These are phyloP conservation scores for Pocota personata DNA, from an alignment of 2,888 invertebrate species.

Conservation along the genomic window DNA sequence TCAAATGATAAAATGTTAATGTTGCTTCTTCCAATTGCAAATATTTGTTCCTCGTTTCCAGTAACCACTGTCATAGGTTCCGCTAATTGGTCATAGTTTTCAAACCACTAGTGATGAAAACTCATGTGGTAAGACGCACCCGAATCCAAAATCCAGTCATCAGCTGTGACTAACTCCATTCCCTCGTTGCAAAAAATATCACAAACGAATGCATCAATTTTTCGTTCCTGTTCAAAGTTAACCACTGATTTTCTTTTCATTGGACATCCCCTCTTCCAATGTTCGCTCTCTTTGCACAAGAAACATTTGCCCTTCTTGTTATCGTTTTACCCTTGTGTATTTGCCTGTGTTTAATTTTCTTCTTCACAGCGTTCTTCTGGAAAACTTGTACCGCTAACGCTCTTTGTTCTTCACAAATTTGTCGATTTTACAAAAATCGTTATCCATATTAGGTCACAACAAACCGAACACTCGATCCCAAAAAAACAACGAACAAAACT, in stretches of 20 bases:
- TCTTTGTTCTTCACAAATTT: neutral
- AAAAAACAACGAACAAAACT: no score
- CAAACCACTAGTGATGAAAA: neutral
- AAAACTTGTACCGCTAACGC: neutral
- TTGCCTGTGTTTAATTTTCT: neutral
- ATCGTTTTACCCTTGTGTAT: neutral
- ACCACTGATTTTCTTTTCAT: conserved; percentile 2
- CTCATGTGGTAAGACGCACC: conserved; percentile 31
- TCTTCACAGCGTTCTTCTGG: neutral
- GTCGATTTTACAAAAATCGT: no score
- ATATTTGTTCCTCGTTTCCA: neutral
- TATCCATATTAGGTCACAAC: no score
- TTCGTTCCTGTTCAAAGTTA: neutral
- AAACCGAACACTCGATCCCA: no score
- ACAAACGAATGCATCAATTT: neutral
- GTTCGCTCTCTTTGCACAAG: neutral
- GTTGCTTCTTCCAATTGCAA: neutral
- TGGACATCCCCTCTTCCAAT: conserved; percentile 12
- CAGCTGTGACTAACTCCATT: neutral
- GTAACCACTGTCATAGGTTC: conserved; percentile 1
- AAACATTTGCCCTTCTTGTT: neutral
- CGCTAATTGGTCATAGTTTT: neutral
- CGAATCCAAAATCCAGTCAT: conserved; percentile 18
- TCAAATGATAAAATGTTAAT: neutral
- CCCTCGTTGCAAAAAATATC: neutral